Base-by-base conservation (phyloP, 2,888 invertebrate genomes). In the Dryadula phaetusa region DNA sequence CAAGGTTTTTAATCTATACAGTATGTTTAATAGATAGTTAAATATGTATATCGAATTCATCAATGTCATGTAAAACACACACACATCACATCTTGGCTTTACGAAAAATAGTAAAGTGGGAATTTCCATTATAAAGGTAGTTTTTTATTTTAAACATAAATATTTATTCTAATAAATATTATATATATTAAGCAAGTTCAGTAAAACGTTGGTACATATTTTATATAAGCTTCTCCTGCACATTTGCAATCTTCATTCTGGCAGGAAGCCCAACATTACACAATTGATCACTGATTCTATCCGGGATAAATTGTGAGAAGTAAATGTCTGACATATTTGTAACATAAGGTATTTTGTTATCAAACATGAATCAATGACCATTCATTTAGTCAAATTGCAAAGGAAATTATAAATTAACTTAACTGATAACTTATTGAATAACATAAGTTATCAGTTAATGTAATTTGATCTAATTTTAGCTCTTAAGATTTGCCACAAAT, bases 191-290 rank as follows among this genome's bases (percentile, higher is more conserved):
- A 16, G 1, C 16, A 25, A 49, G 16, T 28, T 32, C 16, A 16
- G 28, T 52, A 16, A 52, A 52, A 3, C 16, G 32, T 49, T 5
- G 1, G 12, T 37, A 56, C 14, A 63, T 44, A 61, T 49, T 67
- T 18, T 14, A 70, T 44, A n/a, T 63, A 34, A 64, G 16, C 69
- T 71, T 72, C 75, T 70, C 72, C 73, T 76, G 74, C 75, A 76
- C 72, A 76, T 70, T 75, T 79, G 76, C 75, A 79, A 74, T 72
- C 71, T 74, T 74, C 71, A 72, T 70, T 64, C 76, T 82, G 82
- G 83, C 80, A 73, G 44, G 34, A 47, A 76, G 82, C 83, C 82
- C 78, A 77, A 74, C 75, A 71, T 79, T 80, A 71, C 73, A 76
- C 75, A 77, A 77, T 74, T 76, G 70, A 71, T 67, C 65, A 68